A percentile compares a stretch with the other conserved stretches of the same genome.
phyloP scores from a whole-genome alignment of 2,888 invertebrate species.

The Chrysodeixis includens region DNA sequence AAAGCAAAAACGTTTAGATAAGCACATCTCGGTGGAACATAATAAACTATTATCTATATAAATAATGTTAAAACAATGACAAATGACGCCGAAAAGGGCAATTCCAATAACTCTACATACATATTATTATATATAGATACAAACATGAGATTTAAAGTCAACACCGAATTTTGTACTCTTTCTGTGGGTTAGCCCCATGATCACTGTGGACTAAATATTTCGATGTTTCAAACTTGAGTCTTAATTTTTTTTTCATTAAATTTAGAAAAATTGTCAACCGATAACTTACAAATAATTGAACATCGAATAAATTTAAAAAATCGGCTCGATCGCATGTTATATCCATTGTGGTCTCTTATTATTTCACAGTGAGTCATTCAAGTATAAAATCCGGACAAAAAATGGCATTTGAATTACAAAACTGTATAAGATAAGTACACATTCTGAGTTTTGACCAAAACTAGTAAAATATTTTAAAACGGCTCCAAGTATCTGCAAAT shows the following conservation, averaged over 20 bases:
- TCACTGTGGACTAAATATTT: slow-evolving; percentile 88
- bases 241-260: slow-evolving; percentile 78
- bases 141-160: slow-evolving; percentile 85
- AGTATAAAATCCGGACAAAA: slow-evolving; percentile 85
- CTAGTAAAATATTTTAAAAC: slow-evolving; percentile 76
- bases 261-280: slow-evolving; percentile 88
- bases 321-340: slow-evolving; percentile 78
- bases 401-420: slow-evolving; percentile 58
- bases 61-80: slow-evolving; percentile 79
- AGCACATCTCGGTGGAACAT: slow-evolving; percentile 80
- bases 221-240: slow-evolving; percentile 88
- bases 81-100: slow-evolving; percentile 83
- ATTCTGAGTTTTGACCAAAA: slow-evolving; percentile 71
- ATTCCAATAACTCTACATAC: slow-evolving; percentile 83
- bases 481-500: slow-evolving; percentile 88
- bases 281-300: slow-evolving; percentile 80
- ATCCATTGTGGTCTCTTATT: slow-evolving; percentile 87
- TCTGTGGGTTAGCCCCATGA: slow-evolving; percentile 84
- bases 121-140: slow-evolving; percentile 78
- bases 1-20: slow-evolving; percentile 77
- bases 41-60: slow-evolving; percentile 85
- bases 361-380: slow-evolving; percentile 85
- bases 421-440: slow-evolving; percentile 62
- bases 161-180: slow-evolving; percentile 89
- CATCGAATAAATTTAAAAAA: slow-evolving; percentile 68